These are phyloP conservation scores for Otolemur garnettii DNA, from an alignment of 2,113 vertebrate genomes.

Conservation along the genomic window DNA sequence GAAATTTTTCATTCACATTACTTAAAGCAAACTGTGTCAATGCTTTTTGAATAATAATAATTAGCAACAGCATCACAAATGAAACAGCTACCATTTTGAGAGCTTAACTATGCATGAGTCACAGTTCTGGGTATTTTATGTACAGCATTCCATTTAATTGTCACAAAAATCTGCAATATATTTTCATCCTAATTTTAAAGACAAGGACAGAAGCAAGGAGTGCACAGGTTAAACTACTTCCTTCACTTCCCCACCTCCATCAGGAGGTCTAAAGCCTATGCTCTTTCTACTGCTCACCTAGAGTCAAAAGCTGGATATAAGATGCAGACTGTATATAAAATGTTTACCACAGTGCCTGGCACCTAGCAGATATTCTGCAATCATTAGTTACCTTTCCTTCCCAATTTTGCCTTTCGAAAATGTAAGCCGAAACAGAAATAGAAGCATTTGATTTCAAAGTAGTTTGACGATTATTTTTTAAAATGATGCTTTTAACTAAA, in stretches of 20 bases:
- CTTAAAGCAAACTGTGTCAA: background rate
- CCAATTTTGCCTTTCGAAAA: background rate
- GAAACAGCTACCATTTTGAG: background rate
- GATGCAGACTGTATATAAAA: background rate
- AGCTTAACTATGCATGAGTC: background rate
- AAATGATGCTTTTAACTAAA: background rate
- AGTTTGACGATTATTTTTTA: background rate
- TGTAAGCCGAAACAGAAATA: background rate
- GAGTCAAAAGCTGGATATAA: background rate
- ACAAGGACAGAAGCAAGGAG: background rate
- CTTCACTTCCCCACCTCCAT: background rate
- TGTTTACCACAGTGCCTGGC: background rate
- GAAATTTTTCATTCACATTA: background rate
- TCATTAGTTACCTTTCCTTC: background rate
- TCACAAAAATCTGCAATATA: background rate
- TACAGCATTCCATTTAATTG: background rate
- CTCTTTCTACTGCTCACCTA: background rate
- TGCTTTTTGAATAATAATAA: background rate
- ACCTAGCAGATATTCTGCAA: background rate
- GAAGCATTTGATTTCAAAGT: background rate
- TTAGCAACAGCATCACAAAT: background rate
- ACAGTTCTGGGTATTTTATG: background rate
- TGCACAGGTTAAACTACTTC: background rate
- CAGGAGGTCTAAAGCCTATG: background rate
- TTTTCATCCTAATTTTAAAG: background rate